Conservation (phyloP, 1,140 invertebrate genomes). For the Tetragonula clypearis region DNA sequence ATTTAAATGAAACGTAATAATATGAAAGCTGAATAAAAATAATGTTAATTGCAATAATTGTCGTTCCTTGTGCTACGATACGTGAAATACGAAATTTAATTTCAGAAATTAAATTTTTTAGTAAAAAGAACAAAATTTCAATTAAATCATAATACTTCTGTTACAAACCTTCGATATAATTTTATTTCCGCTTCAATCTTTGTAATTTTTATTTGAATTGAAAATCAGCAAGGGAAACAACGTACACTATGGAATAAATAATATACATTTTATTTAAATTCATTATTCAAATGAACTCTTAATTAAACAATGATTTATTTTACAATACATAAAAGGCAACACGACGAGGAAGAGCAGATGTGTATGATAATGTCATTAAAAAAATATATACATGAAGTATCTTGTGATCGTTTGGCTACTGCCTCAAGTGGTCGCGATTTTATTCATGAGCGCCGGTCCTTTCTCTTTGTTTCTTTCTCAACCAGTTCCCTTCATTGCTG, state of each 20-base stretch:
- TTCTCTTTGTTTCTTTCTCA: neutral
- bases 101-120: no score
- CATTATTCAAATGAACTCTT: neutral
- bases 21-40: neutral
- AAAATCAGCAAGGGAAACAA: neutral
- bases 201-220: neutral
- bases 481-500: neutral
- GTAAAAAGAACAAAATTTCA: neutral
- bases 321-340: neutral
- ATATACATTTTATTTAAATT: neutral
- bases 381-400: neutral
- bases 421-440: neutral
- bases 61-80: neutral
- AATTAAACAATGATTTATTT: neutral
- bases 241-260: neutral
- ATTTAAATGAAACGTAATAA: no score
- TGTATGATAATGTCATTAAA: constrained; percentile 37
- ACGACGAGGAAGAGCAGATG: neutral
- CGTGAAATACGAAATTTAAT: neutral
- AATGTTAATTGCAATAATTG: neutral
- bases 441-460: neutral
- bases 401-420: neutral
- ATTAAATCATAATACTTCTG: neutral
- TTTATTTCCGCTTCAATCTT: neutral
- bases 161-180: neutral